Evolutionary conservation across 2,888 invertebrate species (phyloP).

Genomic region (Thecocarcelia acutangulata): DNA sequence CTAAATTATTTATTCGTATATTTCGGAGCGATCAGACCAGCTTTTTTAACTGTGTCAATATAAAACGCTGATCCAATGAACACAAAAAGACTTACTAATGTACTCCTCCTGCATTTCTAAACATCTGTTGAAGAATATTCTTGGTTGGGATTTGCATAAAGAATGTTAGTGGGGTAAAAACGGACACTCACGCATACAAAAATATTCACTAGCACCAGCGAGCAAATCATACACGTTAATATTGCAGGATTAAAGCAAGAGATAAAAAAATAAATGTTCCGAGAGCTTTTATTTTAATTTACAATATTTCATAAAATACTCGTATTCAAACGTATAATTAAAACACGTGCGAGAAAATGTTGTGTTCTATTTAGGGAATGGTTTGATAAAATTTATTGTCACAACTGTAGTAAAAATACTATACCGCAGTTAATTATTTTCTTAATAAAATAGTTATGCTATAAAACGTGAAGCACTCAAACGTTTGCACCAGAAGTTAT

Average conservation of each 20-base stretch:
- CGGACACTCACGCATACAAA: not conserved
- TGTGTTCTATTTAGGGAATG: conserved; percentile 38
- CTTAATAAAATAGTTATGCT: too few relatives aligned
- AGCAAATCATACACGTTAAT: not conserved
- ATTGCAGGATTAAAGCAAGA: not conserved
- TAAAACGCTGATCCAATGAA: too few relatives aligned
- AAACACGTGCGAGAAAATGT: conserved; percentile 46
- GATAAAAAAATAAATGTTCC: not conserved
- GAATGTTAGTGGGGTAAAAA: not conserved
- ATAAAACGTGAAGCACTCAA: too few relatives aligned
- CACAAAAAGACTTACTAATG: too few relatives aligned
- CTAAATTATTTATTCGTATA: too few relatives aligned
- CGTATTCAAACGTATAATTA: conserved; percentile 49
- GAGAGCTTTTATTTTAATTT: conserved; percentile 27
- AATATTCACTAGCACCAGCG: not conserved
- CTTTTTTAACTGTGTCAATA: too few relatives aligned
- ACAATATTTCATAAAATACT: conserved; percentile 36
- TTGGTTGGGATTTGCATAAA: not conserved
- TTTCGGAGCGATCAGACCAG: too few relatives aligned
- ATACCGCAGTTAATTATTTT: too few relatives aligned
- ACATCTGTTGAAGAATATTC: too few relatives aligned
- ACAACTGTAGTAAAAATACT: too few relatives aligned
- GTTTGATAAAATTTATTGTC: conserved; percentile 29
- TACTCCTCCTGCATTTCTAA: too few relatives aligned
- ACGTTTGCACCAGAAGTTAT: too few relatives aligned